phyloP scores from a whole-genome alignment of 1,140 invertebrate genomes.

The Eumaeus atala region DNA sequence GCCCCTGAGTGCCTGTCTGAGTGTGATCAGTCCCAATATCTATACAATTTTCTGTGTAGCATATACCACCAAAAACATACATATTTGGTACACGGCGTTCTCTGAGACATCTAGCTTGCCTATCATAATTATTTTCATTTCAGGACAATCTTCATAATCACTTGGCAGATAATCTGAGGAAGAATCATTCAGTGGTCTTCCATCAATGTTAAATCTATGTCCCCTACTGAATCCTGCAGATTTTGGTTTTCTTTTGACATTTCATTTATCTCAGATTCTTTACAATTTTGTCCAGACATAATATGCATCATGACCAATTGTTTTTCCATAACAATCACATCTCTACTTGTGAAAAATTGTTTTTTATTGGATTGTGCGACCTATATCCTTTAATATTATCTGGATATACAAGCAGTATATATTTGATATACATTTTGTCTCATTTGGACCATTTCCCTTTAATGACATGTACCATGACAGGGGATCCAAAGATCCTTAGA shows the following conservation, averaged over 20 bases:
- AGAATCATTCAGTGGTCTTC: conserved; percentile 12
- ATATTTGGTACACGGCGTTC: too few species aligned
- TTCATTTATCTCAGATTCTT: conserved; percentile 16
- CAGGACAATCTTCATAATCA: conserved; percentile 20
- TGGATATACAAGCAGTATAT: conserved; percentile 5
- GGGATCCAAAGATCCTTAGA: conserved; percentile 5
- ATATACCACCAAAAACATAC: too few species aligned
- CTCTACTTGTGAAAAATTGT: conserved; percentile 21
- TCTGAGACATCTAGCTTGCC: too few species aligned
- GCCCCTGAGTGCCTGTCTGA: too few species aligned
- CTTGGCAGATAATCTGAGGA: conserved; percentile 19
- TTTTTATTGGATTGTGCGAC: background rate
- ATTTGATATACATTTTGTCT: conserved; percentile 1
- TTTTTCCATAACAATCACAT: conserved; percentile 26
- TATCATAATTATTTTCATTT: too few species aligned
- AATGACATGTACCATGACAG: conserved; percentile 3
- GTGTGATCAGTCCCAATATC: conserved; percentile 1
- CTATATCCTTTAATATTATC: background rate
- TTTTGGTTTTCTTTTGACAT: background rate
- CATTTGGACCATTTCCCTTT: conserved; percentile 8
- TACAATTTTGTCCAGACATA: conserved; percentile 12
- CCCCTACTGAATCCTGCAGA: conserved; percentile 25
- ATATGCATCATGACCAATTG: conserved; percentile 18
- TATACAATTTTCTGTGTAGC: conserved; percentile 11
- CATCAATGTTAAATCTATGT: conserved; percentile 15